These are phyloP conservation scores for Halotydeus destructor DNA, from an alignment of 1,140 invertebrate genomes.

Conservation along the genomic window DNA sequence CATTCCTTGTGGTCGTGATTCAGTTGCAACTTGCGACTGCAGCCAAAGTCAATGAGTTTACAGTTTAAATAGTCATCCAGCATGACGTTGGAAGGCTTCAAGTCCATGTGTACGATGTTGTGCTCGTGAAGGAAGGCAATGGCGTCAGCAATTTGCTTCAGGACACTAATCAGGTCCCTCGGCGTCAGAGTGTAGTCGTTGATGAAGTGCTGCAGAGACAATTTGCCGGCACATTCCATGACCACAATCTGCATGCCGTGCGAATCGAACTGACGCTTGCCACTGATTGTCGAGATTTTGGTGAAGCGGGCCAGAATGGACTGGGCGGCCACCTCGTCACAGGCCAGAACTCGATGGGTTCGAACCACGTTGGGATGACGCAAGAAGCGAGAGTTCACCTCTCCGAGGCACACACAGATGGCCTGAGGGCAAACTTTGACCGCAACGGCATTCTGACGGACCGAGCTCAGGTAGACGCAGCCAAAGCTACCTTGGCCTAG, in stretches of 20 bases:
- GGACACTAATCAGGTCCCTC: neutral
- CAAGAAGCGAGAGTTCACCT: neutral
- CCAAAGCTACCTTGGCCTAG: neutral
- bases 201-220: neutral
- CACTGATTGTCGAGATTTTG: neutral
- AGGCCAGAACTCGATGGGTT: neutral
- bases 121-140: slow-evolving; percentile 29
- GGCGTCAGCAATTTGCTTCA: neutral
- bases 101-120: slow-evolving; percentile 61
- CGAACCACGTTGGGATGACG: neutral
- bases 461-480: neutral
- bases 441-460: neutral
- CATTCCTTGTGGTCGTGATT: neutral
- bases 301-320: too few species aligned
- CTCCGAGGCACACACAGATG: neutral
- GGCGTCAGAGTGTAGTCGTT: neutral
- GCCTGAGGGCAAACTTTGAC: neutral
- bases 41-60: slow-evolving; percentile 77
- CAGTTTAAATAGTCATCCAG: slow-evolving; percentile 27
- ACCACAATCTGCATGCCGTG: neutral
- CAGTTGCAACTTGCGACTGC: slow-evolving; percentile 52
- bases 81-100: slow-evolving; percentile 81
- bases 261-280: neutral
- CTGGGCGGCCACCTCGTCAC: neutral
- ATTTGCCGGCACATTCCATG: neutral